Evolutionary conservation across 2,797 vertebrate genomes (phyloP).

Genomic region (Chanos chanos): DNA sequence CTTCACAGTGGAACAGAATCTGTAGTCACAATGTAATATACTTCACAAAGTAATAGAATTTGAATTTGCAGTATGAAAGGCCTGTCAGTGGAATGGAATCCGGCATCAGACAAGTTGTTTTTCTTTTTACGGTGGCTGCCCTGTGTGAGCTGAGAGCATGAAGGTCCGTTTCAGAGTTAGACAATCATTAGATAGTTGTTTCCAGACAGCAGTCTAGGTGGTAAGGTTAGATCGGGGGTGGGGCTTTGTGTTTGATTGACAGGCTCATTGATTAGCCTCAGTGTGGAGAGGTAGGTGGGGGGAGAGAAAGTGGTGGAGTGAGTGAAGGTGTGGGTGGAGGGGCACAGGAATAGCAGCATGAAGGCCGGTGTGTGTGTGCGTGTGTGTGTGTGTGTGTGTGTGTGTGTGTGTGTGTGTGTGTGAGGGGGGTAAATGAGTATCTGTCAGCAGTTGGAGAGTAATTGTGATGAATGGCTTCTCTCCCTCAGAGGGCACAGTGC

Average conservation of each 20-base stretch:
- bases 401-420: neutral
- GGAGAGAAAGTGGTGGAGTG: slow-evolving; percentile 40
- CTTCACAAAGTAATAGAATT: too few species aligned
- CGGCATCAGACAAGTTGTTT: too few species aligned
- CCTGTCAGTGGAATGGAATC: neutral
- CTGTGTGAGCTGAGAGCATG: too few species aligned
- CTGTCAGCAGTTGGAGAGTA: slow-evolving; percentile 45
- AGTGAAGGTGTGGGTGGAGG: slow-evolving; percentile 24
- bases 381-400: neutral
- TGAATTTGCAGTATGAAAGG: too few species aligned
- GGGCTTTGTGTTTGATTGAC: slow-evolving; percentile 39
- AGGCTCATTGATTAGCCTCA: slow-evolving; percentile 48
- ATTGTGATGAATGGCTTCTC: slow-evolving; percentile 53
- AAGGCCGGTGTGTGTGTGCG: neutral
- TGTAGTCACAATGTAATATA: too few species aligned
- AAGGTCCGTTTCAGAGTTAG: too few species aligned
- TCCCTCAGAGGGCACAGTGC: slow-evolving; percentile 52
- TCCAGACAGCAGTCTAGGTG: too few species aligned
- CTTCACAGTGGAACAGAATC: too few species aligned
- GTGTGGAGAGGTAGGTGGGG: slow-evolving; percentile 43
- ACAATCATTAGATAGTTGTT: too few species aligned
- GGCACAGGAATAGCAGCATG: slow-evolving; percentile 21
- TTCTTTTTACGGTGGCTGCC: too few species aligned
- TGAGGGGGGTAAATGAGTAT: slow-evolving; percentile 25
- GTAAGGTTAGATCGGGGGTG: neutral